phyloP scores from a whole-genome alignment of 2,888 invertebrate species.

The Unio delphinus region DNA sequence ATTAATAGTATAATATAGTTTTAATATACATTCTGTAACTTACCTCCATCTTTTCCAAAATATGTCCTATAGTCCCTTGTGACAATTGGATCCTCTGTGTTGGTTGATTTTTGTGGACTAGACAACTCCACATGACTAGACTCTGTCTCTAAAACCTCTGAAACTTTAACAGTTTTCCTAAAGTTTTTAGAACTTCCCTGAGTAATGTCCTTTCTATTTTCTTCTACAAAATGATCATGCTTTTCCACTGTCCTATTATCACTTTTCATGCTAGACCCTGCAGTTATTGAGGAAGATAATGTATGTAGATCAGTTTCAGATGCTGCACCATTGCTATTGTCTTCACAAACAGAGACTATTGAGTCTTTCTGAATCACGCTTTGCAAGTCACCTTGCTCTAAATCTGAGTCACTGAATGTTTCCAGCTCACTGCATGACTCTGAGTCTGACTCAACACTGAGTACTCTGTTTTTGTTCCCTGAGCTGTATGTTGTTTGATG shows the following conservation, averaged over 20 bases:
- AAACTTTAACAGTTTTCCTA: no score
- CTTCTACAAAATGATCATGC: conserved; percentile 10
- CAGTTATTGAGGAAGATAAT: neutral
- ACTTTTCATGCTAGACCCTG: conserved; percentile 9
- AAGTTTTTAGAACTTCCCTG: neutral
- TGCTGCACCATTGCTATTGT: conserved; percentile 18
- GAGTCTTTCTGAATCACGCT: no score
- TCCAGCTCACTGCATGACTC: conserved; percentile 62
- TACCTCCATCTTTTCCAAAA: conserved; percentile 51
- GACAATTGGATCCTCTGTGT: neutral
- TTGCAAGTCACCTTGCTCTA: no score
- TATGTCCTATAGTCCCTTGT: conserved; percentile 46
- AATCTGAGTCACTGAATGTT: conserved; percentile 71
- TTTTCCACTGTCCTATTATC: conserved; percentile 9
- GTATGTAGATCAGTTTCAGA: conserved; percentile 21
- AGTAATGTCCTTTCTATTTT: conserved; percentile 5
- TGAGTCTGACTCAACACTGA: conserved; percentile 34
- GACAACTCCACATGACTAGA: no score
- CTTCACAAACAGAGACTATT: conserved; percentile 7
- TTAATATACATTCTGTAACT: neutral
- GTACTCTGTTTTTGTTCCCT: neutral
- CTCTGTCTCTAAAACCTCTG: no score
- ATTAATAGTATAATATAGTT: no score
- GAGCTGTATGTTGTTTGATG: conserved; percentile 5
- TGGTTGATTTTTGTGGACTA: no score